Evolutionary conservation across 64 coral and sea anemone species (phyloP).

Genomic region (Dendronephthya gigantea): DNA sequence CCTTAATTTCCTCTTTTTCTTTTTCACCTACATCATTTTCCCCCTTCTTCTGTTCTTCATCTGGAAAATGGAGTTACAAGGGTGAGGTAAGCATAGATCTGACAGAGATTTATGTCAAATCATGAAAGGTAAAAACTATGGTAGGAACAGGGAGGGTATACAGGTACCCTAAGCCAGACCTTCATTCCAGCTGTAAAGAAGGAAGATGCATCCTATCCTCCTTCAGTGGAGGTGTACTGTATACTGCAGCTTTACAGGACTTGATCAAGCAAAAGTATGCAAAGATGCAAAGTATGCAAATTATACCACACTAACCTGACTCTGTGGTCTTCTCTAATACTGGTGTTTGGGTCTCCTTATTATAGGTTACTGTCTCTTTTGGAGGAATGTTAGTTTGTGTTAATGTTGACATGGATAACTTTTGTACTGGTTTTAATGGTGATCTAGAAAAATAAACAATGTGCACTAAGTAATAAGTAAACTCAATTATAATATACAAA

Average conservation of each 20-base stretch:
- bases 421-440: not conserved
- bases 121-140: too few relatives aligned
- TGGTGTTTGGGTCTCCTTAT: slow-evolving; percentile 1
- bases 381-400: slow-evolving; percentile 17
- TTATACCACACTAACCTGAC: not conserved
- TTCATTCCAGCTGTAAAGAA: too few relatives aligned
- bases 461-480: too few relatives aligned
- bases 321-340: not conserved
- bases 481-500: not conserved
- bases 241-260: too few relatives aligned
- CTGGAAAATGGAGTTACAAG: not conserved
- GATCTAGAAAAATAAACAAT: not conserved
- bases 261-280: too few relatives aligned
- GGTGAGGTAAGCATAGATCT: too few relatives aligned
- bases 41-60: not conserved
- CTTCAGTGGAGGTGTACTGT: too few relatives aligned
- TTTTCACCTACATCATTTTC: not conserved
- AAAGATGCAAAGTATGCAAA: too few relatives aligned
- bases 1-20: not conserved
- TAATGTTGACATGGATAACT: not conserved
- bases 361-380: not conserved
- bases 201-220: too few relatives aligned
- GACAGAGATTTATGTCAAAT: too few relatives aligned
- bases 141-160: too few relatives aligned
- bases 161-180: too few relatives aligned